A percentile compares a stretch with the other conserved stretches of the same genome.
Conservation (phyloP, 2,797 vertebrate genomes). For the Karalla daura region DNA sequence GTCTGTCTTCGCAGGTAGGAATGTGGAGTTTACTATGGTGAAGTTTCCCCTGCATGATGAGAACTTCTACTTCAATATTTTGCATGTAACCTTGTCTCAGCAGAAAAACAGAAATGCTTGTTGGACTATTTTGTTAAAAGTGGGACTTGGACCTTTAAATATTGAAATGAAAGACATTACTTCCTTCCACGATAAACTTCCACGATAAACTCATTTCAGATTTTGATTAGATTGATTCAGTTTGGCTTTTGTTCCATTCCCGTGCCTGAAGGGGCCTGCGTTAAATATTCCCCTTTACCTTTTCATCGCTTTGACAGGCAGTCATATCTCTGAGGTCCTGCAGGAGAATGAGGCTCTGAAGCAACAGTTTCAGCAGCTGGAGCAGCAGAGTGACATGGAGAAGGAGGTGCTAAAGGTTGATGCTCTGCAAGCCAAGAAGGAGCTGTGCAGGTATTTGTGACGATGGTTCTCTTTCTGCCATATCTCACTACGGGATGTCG, state of each 20-base stretch:
- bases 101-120: not conserved
- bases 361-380: slow-evolving; percentile 79
- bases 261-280: not conserved
- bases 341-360: slow-evolving; percentile 88
- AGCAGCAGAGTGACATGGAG: slow-evolving; percentile 82
- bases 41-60: not conserved
- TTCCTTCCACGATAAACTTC: too few species aligned
- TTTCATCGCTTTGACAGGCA: slow-evolving; percentile 40
- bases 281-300: not conserved
- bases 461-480: too few species aligned
- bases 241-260: too few species aligned
- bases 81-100: not conserved
- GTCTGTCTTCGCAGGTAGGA: slow-evolving; percentile 76
- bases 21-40: not conserved
- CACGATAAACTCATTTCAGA: too few species aligned
- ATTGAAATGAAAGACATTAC: too few species aligned
- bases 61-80: not conserved
- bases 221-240: too few species aligned
- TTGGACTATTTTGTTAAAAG: too few species aligned
- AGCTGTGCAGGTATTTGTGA: slow-evolving; percentile 84
- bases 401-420: slow-evolving; percentile 76
- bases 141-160: too few species aligned
- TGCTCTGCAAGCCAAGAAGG: slow-evolving; percentile 72
- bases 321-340: slow-evolving; percentile 85
- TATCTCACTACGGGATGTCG: too few species aligned